phyloP scores from a whole-genome alignment of 2,888 invertebrate species.

The Gymnocheta viridis region DNA sequence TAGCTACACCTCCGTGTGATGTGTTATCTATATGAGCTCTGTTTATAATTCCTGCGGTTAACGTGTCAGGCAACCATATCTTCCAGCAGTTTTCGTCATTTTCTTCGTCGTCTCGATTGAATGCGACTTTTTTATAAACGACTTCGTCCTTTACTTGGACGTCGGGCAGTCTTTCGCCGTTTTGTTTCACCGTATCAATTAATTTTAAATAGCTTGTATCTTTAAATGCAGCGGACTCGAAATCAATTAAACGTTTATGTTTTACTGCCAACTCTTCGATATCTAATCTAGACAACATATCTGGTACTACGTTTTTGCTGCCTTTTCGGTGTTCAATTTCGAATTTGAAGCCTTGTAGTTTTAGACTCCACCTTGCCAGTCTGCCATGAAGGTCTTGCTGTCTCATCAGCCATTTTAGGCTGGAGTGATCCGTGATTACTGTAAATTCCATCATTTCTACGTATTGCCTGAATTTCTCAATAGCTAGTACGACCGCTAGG shows the following conservation, averaged over 20 bases:
- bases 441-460: too few species aligned
- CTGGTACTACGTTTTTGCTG: not conserved
- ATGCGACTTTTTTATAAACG: not conserved
- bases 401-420: too few species aligned
- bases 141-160: not conserved
- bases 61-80: not conserved
- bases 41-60: not conserved
- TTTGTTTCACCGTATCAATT: conserved; percentile 13
- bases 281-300: not conserved
- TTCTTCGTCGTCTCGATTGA: not conserved
- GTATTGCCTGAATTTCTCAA: too few species aligned
- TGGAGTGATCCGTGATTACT: too few species aligned
- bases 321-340: conserved; percentile 1
- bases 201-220: not conserved
- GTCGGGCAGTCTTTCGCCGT: not conserved
- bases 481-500: too few species aligned
- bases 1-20: not conserved
- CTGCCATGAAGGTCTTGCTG: too few species aligned
- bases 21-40: conserved; percentile 1
- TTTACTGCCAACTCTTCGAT: not conserved
- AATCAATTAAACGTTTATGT: not conserved
- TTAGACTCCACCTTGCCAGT: too few species aligned
- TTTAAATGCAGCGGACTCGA: too few species aligned
- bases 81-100: not conserved
- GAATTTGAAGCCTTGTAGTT: conserved; percentile 1